Evolutionary conservation across 2,888 invertebrate species (phyloP).

Genomic region (Pachymerium ferrugineum): DNA sequence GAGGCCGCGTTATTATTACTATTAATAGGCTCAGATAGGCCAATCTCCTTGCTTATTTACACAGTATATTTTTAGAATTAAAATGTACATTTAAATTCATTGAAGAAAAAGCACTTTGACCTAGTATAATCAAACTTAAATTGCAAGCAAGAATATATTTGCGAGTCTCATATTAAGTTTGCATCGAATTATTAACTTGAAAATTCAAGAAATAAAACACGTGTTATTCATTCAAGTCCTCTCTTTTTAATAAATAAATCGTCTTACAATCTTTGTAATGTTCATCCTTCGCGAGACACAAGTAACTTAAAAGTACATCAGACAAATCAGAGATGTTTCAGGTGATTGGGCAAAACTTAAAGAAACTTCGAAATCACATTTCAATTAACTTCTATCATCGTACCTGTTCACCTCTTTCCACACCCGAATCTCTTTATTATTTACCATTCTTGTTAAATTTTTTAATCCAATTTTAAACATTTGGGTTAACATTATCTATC

Average conservation of each 20-base stretch:
- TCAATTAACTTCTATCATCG: background rate
- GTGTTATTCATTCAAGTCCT: background rate
- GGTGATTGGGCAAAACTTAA: background rate
- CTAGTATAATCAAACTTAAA: too few species aligned
- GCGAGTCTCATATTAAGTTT: too few species aligned
- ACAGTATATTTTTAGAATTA: too few species aligned
- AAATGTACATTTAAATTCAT: too few species aligned
- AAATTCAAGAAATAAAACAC: background rate
- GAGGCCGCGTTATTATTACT: too few species aligned
- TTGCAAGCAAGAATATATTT: too few species aligned
- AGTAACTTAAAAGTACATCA: conserved; percentile 9
- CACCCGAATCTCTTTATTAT: background rate
- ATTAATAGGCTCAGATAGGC: too few species aligned
- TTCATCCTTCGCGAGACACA: background rate
- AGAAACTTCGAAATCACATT: conserved; percentile 3
- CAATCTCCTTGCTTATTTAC: too few species aligned
- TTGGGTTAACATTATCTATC: background rate
- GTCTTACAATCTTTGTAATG: conserved; percentile 20
- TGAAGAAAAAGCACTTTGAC: too few species aligned
- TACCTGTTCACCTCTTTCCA: background rate
- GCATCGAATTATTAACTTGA: background rate
- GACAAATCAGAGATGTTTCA: conserved; percentile 29
- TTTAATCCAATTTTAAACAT: background rate
- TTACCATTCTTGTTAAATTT: too few species aligned
- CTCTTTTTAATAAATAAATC: conserved; percentile 23